phyloP scores from a whole-genome alignment of 2,888 invertebrate species.

The Cyclophora albipunctata region DNA sequence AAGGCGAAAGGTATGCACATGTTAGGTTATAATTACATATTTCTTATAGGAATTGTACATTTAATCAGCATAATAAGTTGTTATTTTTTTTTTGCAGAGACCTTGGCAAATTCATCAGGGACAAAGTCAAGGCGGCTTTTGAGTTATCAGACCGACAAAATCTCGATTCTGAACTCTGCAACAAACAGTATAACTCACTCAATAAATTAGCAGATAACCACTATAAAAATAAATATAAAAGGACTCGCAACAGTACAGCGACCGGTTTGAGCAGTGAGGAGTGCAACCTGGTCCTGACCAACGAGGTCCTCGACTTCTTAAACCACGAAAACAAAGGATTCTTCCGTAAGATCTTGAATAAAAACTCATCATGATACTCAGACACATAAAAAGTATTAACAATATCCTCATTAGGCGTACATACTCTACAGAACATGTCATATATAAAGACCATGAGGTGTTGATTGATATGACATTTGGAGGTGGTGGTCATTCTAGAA shows the following conservation, averaged over 20 bases:
- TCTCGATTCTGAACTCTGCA: constrained; percentile 78
- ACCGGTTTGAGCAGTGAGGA: constrained; percentile 84
- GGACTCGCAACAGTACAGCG: constrained; percentile 77
- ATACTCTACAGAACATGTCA: constrained; percentile 32
- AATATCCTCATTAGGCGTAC: constrained; percentile 21
- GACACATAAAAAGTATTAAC: constrained; percentile 23
- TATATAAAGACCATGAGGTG: constrained; percentile 76
- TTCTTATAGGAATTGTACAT: not conserved
- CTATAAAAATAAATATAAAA: constrained; percentile 79
- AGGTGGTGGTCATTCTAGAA: constrained; percentile 90
- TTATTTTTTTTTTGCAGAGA: constrained; percentile 80
- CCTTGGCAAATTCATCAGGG: constrained; percentile 81
- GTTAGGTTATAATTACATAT: constrained; percentile 1
- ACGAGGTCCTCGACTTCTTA: constrained; percentile 80
- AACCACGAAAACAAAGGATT: constrained; percentile 79
- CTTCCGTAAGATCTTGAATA: constrained; percentile 61
- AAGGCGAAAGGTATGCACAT: constrained; percentile 79
- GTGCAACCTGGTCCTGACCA: constrained; percentile 82
- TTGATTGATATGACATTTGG: constrained; percentile 98
- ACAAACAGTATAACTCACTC: constrained; percentile 79
- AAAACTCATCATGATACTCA: constrained; percentile 50
- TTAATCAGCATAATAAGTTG: constrained; percentile 2
- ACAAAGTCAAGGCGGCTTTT: constrained; percentile 78
- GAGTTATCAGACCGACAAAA: constrained; percentile 73
- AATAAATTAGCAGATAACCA: constrained; percentile 82